Evolutionary conservation across 1,140 invertebrate genomes (phyloP).

Genomic region (Polypedilum vanderplanki): DNA sequence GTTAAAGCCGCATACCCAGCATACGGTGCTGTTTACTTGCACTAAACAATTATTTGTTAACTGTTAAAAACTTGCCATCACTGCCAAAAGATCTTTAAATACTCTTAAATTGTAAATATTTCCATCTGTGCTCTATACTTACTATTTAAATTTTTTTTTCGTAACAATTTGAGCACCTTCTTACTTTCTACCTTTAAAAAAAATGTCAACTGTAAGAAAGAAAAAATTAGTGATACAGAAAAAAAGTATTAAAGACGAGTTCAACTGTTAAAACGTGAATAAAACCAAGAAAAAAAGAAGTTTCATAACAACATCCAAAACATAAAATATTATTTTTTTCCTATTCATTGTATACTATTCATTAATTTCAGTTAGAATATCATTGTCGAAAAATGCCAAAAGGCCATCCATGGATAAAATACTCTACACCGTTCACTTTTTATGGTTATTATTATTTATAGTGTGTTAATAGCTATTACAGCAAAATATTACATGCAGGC

Average conservation of each 20-base stretch:
- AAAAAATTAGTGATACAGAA: not conserved
- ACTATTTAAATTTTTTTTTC: not conserved
- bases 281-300: not conserved
- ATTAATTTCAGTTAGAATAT: conserved; percentile 14
- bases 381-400: conserved; percentile 6
- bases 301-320: not conserved
- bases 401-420: not conserved
- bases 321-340: not conserved
- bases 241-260: conserved; percentile 4
- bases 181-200: not conserved
- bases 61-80: not conserved
- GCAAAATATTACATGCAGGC: no score
- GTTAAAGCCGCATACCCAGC: conserved; percentile 24
- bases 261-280: conserved; percentile 9
- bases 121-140: not conserved
- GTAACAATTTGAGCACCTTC: not conserved
- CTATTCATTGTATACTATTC: not conserved
- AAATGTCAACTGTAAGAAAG: not conserved
- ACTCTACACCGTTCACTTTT: conserved; percentile 22
- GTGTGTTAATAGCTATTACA: no score
- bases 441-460: not conserved
- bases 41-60: conserved; percentile 23
- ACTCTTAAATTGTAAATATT: not conserved
- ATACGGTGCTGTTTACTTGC: not conserved
- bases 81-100: conserved; percentile 5